Evolutionary conservation across 2,888 invertebrate species (phyloP).

Genomic region (Phragmatobia fuliginosa): DNA sequence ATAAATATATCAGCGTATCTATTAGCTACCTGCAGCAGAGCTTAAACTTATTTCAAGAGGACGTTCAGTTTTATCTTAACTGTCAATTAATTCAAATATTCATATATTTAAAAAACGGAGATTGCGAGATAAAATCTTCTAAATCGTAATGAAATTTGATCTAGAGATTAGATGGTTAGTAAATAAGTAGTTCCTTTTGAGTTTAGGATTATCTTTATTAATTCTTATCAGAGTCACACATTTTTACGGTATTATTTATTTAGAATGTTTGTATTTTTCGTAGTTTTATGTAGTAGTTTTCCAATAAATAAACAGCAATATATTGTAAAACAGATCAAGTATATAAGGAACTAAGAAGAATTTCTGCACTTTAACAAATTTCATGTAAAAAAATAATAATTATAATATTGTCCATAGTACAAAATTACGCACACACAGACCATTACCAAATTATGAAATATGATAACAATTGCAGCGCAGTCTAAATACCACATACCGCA

Average conservation of each 20-base stretch:
- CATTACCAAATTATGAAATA: constrained; percentile 51
- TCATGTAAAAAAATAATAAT: no score
- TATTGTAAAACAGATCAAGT: not conserved
- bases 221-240: not conserved
- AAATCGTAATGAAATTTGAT: not conserved
- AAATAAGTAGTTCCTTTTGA: not conserved
- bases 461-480: constrained; percentile 46
- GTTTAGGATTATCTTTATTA: not conserved
- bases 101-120: not conserved
- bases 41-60: not conserved
- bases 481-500: constrained; percentile 50
- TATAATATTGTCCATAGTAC: constrained; percentile 43
- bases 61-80: not conserved
- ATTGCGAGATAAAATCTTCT: not conserved
- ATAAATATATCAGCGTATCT: not conserved
- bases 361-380: not conserved
- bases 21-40: not conserved
- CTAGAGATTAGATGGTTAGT: not conserved
- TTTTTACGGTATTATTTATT: not conserved
- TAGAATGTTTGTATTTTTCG: not conserved
- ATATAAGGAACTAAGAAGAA: not conserved
- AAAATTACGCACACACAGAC: constrained; percentile 41
- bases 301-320: not conserved
- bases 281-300: not conserved
- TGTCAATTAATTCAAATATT: not conserved